Percentiles rank a stretch among this genome's conserved stretches.
Evolutionary conservation across 1,140 invertebrate genomes (phyloP).

Genomic region (Drusus annulatus): DNA sequence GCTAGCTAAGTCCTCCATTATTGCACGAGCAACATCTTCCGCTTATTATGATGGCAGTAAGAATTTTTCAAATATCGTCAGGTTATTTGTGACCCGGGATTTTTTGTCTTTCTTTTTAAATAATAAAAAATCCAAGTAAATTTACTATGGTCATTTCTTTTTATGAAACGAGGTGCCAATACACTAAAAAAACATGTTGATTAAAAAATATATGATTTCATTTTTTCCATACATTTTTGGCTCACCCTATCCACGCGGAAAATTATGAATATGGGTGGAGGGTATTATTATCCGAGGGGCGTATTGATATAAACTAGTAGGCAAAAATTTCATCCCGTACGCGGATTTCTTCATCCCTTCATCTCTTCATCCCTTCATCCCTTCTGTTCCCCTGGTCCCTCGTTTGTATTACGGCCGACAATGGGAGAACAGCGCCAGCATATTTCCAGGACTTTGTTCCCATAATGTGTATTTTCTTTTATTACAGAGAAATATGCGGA

Average conservation of each 20-base stretch:
- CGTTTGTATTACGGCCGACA: background rate
- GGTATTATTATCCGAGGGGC: conserved; percentile 28
- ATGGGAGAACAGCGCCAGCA: background rate
- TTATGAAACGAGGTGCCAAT: background rate
- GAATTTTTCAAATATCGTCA: no score
- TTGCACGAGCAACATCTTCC: no score
- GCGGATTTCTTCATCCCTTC: conserved; percentile 6
- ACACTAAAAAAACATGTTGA: background rate
- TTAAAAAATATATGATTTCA: background rate
- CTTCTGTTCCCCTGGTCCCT: background rate
- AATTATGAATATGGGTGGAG: background rate
- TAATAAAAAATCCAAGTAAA: no score
- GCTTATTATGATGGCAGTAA: no score
- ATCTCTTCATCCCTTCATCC: background rate
- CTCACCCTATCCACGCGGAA: conserved; percentile 1
- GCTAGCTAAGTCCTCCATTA: no score
- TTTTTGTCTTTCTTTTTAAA: no score
- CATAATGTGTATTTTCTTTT: conserved; percentile 38
- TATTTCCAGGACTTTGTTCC: conserved; percentile 27
- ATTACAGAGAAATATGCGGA: conserved; percentile 40
- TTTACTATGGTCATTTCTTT: no score
- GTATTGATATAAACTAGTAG: conserved; percentile 41
- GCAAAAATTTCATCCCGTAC: conserved; percentile 23
- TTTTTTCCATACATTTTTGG: background rate
- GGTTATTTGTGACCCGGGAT: no score